These are phyloP conservation scores for Caenorhabditis zanzibari DNA, from an alignment of 2,888 invertebrate species.

Conservation along the genomic window DNA sequence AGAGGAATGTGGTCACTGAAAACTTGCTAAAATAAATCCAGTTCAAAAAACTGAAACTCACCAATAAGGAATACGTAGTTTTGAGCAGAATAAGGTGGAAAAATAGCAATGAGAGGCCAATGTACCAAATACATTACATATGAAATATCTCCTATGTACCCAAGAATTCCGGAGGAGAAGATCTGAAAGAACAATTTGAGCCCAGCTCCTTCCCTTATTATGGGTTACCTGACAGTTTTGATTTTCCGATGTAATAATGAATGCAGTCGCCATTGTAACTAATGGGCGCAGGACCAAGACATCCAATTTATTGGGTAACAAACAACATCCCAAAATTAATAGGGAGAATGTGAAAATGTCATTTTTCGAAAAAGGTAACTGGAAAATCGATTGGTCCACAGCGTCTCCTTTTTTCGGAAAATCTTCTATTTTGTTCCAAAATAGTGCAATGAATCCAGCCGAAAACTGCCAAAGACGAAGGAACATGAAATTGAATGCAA, in stretches of 20 bases:
- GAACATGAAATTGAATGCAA: slow-evolving; percentile 54
- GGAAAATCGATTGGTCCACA: too few relatives aligned
- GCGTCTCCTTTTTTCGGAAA: too few relatives aligned
- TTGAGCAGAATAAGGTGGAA: neutral
- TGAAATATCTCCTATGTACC: slow-evolving; percentile 29
- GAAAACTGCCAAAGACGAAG: slow-evolving; percentile 55
- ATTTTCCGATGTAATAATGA: neutral
- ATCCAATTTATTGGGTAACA: slow-evolving; percentile 15
- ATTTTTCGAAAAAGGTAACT: neutral
- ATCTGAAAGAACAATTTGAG: neutral
- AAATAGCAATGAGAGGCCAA: slow-evolving; percentile 43
- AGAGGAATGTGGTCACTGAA: slow-evolving; percentile 20
- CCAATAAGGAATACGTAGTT: slow-evolving; percentile 2
- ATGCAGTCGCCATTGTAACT: slow-evolving; percentile 8
- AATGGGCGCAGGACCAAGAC: neutral
- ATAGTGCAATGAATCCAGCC: slow-evolving; percentile 30
- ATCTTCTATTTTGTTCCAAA: neutral
- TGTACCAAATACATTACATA: slow-evolving; percentile 40
- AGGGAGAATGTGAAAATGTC: neutral
- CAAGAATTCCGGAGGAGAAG: neutral
- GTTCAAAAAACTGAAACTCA: neutral
- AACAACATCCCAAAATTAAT: neutral
- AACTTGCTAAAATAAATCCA: neutral
- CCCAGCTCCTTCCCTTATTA: too few relatives aligned
- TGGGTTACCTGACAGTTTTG: too few relatives aligned